Evolutionary conservation across 2,113 vertebrate genomes (phyloP), one percentile per base, ranked within the genome.

Genomic region (Tonatia bakeri): DNA sequence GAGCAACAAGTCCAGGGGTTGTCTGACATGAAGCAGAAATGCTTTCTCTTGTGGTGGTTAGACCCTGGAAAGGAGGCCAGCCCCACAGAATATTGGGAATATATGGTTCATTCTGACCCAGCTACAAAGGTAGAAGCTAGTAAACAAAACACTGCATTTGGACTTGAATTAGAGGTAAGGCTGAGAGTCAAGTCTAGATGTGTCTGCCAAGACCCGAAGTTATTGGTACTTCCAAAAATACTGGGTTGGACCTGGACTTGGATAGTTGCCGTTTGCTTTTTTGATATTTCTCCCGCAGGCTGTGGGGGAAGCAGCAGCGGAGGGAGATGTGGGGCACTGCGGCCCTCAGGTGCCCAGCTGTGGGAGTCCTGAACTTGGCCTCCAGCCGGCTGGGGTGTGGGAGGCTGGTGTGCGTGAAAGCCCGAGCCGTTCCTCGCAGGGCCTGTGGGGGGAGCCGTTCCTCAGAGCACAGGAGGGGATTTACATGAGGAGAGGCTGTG

Each of bases 151-250:
- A 22, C 43, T 9, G 20, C 61, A 22, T 70, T 67, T 59, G 61
- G 43, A 40, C 6, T 94, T 76, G 64, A 79, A n/a, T 81, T 82
- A 20, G 8, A 94, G 40, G 38, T 75, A 89, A 80, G 28, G 16
- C 38, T 80, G 61, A 8, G 8, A 36, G 84, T 59, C 36, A 90
- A 54, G 38, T 43, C 56, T 94, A 1, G 2, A 20, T 69, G 13
- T 73, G 11, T n/a, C 54, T 56, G 43, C 28, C 15, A 65, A 70
- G 64, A 33, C 54, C 59, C 76, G 28, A 91, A 50, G 9, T 72
- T 13, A n/a, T 24, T n/a, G 28, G 20, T 61, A 22, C 72, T 64
- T 92, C 17, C 33, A 26, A 7, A 80, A 50, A 59, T 16, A 69
- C 0, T 28, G 38, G 16, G n/a, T 84, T 19, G 24, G 45, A 50